phyloP scores from a whole-genome alignment of 2,888 invertebrate genomes.

The Labia minor region DNA sequence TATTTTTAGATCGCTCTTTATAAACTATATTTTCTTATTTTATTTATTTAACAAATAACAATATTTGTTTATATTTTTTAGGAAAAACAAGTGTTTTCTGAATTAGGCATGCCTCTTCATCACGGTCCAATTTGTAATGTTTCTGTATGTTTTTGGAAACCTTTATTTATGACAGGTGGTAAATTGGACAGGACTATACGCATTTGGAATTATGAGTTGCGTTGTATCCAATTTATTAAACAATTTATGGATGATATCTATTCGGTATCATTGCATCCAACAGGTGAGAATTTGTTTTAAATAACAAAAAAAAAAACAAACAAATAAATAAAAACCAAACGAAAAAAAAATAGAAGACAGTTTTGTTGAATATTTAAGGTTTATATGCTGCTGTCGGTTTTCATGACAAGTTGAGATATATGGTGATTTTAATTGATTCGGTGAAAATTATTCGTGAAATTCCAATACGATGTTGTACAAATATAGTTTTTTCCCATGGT shows the following conservation, averaged over 20 bases:
- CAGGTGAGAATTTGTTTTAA: slow-evolving; percentile 29
- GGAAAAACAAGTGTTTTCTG: slow-evolving; percentile 49
- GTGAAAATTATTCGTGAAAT: slow-evolving; percentile 59
- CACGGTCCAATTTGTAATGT: slow-evolving; percentile 69
- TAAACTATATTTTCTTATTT: no score
- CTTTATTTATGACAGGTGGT: slow-evolving; percentile 73
- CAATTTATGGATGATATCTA: slow-evolving; percentile 74
- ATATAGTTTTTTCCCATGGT: slow-evolving; percentile 68
- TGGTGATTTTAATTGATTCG: slow-evolving; percentile 81
- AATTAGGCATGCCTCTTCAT: slow-evolving; percentile 66
- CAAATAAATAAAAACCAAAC: no score
- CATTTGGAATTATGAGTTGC: slow-evolving; percentile 85
- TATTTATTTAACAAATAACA: no score
- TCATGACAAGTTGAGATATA: slow-evolving; percentile 77
- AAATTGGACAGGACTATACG: slow-evolving; percentile 71
- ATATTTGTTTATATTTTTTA: slow-evolving; percentile 26
- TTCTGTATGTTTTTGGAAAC: slow-evolving; percentile 80
- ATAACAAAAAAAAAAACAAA: neutral
- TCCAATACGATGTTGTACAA: slow-evolving; percentile 62
- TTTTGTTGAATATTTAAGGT: slow-evolving; percentile 47
- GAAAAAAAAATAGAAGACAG: no score
- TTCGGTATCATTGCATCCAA: slow-evolving; percentile 63
- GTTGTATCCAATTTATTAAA: slow-evolving; percentile 62
- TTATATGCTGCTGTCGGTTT: slow-evolving; percentile 81
- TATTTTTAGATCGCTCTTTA: no score